Evolutionary conservation across 2,888 invertebrate genomes (phyloP), one percentile per base, ranked within the genome.

Genomic region (Tetropium fuscum): DNA sequence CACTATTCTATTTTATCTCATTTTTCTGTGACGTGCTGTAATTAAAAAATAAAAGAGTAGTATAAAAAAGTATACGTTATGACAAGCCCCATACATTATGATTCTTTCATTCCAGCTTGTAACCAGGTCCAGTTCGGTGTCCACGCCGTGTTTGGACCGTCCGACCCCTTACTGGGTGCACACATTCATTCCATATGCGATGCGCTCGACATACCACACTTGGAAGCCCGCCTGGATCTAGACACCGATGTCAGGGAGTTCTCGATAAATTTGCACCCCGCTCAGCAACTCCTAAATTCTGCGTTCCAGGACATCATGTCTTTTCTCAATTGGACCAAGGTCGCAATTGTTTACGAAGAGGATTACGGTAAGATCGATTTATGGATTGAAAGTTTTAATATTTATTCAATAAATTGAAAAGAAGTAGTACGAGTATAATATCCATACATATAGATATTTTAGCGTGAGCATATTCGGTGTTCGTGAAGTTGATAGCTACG

Each of bases 101-200:
- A 6, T 15, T 5, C 15, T 25, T 20, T 44, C 41, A 47, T 80
- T 81, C 1, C 82, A 92, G 92, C 90, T 45, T 92, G 92, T 78
- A 84, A 85, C 60, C 89, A 90, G 80, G 87, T 92, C 55, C 84
- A 86, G 64, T 83, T 84, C 57, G 92, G 92, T 2, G 88, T 90
- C 11, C 88, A 89, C 64, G 92, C 91, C 4, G 85, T 93, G 55
- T 92, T 93, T 78, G 92, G 92, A 19, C 92, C 92, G n/a, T 87
- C 89, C 10, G 89, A 91, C 74, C 87, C 88, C n/a, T 81, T 87
- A 47, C 82, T 92, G 48, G 89, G 91, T 18, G 84, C 87, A 40
- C 92, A 93, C 80, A 88, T 93, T 30, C 91, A 92, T 78, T 91
- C 92, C 45, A 89, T 93, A 72, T 92, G 92, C 78, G 91, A 92